Percentiles rank a stretch among this genome's conserved stretches.
Conservation (phyloP, 2,113 vertebrate genomes). For the Macrotus californicus region DNA sequence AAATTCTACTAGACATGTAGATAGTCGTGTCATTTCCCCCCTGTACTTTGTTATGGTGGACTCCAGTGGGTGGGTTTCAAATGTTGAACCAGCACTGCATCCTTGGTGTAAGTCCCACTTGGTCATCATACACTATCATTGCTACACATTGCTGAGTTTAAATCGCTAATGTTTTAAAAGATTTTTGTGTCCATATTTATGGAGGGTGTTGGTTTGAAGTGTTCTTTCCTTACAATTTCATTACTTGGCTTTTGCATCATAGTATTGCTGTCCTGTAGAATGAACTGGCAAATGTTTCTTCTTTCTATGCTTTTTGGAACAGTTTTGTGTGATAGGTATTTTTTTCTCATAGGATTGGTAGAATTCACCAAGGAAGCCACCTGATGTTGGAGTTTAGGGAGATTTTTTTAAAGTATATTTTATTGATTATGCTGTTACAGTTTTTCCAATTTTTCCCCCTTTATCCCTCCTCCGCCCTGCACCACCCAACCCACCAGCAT, state of each 20-base stretch:
- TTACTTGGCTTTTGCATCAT: neutral
- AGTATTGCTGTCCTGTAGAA: neutral
- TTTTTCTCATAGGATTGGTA: neutral
- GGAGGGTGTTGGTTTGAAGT: neutral
- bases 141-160: neutral
- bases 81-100: neutral
- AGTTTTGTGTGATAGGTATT: neutral
- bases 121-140: neutral
- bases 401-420: no score
- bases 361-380: neutral
- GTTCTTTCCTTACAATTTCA: neutral
- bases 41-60: neutral
- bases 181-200: neutral
- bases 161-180: neutral
- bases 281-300: neutral
- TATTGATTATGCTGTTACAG: no score
- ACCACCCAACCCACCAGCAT: no score
- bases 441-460: no score
- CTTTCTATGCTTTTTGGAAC: neutral
- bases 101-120: neutral
- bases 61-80: neutral
- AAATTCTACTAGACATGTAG: neutral
- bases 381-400: neutral
- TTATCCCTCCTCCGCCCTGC: no score
- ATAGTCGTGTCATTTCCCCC: neutral